Conservation (phyloP, 2,888 invertebrate species). For the Dynastes hyllus region DNA sequence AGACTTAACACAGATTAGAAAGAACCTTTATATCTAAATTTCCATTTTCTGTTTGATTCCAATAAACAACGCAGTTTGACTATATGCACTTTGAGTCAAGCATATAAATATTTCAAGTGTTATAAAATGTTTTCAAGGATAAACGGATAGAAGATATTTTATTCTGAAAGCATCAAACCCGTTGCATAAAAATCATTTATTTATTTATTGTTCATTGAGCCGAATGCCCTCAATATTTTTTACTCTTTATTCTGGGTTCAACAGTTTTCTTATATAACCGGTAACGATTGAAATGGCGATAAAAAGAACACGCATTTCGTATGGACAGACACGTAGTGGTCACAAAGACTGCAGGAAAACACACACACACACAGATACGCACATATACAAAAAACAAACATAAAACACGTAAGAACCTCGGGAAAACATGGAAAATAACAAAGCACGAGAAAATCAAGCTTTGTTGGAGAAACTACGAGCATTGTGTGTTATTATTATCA, state of each 20-base stretch:
- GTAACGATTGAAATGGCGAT: constrained; percentile 30
- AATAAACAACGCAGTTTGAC: no score
- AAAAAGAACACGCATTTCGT: constrained; percentile 38
- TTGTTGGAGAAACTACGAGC: constrained; percentile 31
- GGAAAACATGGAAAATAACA: constrained; percentile 44
- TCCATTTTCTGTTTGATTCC: no score
- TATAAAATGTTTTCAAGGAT: no score
- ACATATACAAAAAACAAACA: constrained; percentile 25
- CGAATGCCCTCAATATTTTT: constrained; percentile 17
- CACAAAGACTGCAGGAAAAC: constrained; percentile 37
- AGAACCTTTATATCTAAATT: no score
- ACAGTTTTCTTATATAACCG: constrained; percentile 39
- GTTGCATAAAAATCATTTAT: constrained; percentile 4
- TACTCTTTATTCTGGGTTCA: constrained; percentile 1
- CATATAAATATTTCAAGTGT: no score
- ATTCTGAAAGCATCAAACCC: neutral
- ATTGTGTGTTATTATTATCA: constrained; percentile 38
- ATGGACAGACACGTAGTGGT: constrained; percentile 33
- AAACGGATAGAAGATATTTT: neutral
- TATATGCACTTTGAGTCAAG: no score
- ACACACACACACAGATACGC: constrained; percentile 1
- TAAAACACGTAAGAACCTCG: constrained; percentile 36
- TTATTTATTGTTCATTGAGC: constrained; percentile 4
- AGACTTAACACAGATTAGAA: no score
- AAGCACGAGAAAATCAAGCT: constrained; percentile 36